Conservation (phyloP, 2,888 invertebrate genomes). For the Lottia gigantea region DNA sequence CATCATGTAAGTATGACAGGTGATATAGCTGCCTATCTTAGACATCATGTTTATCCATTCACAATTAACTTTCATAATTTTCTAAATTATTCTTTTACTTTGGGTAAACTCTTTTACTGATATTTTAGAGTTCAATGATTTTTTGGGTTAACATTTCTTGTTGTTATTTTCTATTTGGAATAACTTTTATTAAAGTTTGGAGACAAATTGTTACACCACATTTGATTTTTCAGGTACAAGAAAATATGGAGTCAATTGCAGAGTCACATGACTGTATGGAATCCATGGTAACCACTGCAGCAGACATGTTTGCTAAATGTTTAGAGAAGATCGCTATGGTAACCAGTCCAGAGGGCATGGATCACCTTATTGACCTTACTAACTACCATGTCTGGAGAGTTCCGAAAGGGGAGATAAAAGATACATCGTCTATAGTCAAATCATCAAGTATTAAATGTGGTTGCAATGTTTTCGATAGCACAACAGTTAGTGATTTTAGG, state of each 20-base stretch:
- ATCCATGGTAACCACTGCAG: conserved; percentile 18
- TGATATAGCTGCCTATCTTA: too few relatives aligned
- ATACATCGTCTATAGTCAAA: not conserved
- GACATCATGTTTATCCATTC: too few relatives aligned
- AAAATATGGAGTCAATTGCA: conserved; percentile 16
- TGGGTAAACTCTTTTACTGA: too few relatives aligned
- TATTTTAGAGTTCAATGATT: too few relatives aligned
- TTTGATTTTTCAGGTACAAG: conserved; percentile 31
- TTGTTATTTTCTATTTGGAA: too few relatives aligned
- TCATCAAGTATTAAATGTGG: not conserved
- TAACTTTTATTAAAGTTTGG: not conserved
- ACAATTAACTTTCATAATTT: too few relatives aligned
- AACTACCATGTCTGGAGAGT: conserved; percentile 30
- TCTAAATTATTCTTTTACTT: too few relatives aligned
- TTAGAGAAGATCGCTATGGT: conserved; percentile 16
- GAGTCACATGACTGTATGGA: conserved; percentile 1
- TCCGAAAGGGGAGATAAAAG: conserved; percentile 16
- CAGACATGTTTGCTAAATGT: conserved; percentile 17
- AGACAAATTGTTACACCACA: not conserved
- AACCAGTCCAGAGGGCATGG: conserved; percentile 13
- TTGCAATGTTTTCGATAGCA: not conserved
- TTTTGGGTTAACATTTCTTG: too few relatives aligned
- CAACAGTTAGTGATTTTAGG: not conserved
- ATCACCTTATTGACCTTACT: conserved; percentile 22
- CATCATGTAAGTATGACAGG: too few relatives aligned